A percentile compares a stretch with the other conserved stretches of the same genome.
phyloP scores from a whole-genome alignment of 2,113 vertebrate species.

The Hemiscyllium ocellatum region DNA sequence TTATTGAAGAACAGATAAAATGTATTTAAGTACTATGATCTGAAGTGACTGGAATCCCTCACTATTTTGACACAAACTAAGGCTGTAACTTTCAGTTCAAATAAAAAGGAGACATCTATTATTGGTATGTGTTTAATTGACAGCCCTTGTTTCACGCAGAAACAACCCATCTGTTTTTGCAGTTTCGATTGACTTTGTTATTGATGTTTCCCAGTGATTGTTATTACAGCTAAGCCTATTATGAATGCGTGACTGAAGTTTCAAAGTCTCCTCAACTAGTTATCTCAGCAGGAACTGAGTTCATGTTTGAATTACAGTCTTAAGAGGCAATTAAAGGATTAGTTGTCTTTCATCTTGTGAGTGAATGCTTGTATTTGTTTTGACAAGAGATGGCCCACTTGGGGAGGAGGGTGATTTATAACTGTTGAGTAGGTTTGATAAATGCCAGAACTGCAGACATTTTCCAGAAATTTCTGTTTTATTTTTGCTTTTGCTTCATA shows the following conservation, averaged over 20 bases:
- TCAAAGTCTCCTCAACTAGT: not conserved
- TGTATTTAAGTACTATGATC: not conserved
- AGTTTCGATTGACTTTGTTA: not conserved
- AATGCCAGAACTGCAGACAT: not conserved
- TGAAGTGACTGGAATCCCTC: not conserved
- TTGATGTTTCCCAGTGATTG: not conserved
- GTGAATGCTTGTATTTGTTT: not conserved
- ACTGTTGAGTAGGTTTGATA: not conserved
- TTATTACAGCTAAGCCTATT: not conserved
- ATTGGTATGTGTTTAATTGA: not conserved
- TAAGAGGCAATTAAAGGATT: not conserved
- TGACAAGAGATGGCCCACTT: not conserved
- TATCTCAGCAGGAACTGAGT: not conserved
- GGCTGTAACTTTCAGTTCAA: not conserved
- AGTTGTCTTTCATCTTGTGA: not conserved
- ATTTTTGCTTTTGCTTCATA: too few species aligned
- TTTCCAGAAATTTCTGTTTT: too few species aligned
- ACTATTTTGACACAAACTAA: not conserved
- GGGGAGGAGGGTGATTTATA: not conserved
- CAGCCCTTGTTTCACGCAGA: too few species aligned
- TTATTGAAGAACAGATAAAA: not conserved
- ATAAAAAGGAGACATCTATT: not conserved
- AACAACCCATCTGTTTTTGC: not conserved
- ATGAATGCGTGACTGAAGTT: not conserved
- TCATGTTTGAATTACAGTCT: not conserved